These are phyloP conservation scores for Periophthalmus modestus DNA, from an alignment of 2,113 vertebrate species.

Conservation along the genomic window DNA sequence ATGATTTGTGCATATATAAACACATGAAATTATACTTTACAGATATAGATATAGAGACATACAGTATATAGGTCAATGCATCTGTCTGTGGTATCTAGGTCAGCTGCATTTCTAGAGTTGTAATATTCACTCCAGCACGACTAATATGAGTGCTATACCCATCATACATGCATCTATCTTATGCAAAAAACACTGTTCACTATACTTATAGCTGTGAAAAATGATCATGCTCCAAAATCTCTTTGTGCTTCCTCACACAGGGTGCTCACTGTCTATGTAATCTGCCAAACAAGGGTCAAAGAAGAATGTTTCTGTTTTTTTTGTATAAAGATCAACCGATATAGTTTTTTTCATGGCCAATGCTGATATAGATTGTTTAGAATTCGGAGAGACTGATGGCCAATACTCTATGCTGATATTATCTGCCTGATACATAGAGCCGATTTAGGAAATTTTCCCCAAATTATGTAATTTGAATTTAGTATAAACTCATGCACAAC, in stretches of 20 bases:
- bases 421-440: no score
- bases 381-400: no score
- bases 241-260: not conserved
- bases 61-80: slow-evolving; percentile 42
- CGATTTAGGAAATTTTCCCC: no score
- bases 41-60: slow-evolving; percentile 35
- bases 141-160: slow-evolving; percentile 43
- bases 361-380: no score
- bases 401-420: no score
- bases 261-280: not conserved
- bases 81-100: slow-evolving; percentile 33
- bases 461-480: no score
- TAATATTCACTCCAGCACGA: slow-evolving; percentile 36
- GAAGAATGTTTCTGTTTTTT: no score
- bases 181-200: slow-evolving; percentile 25
- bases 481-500: no score
- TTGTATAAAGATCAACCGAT: no score
- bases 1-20: not conserved
- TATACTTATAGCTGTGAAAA: slow-evolving; percentile 13
- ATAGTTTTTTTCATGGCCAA: no score
- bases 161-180: slow-evolving; percentile 20
- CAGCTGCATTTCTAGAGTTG: slow-evolving; percentile 38
- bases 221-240: slow-evolving; percentile 4
- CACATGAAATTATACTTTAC: not conserved
- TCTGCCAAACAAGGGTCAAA: no score